Conservation (phyloP, 2,888 invertebrate species). For the Alloplasta piceator region DNA sequence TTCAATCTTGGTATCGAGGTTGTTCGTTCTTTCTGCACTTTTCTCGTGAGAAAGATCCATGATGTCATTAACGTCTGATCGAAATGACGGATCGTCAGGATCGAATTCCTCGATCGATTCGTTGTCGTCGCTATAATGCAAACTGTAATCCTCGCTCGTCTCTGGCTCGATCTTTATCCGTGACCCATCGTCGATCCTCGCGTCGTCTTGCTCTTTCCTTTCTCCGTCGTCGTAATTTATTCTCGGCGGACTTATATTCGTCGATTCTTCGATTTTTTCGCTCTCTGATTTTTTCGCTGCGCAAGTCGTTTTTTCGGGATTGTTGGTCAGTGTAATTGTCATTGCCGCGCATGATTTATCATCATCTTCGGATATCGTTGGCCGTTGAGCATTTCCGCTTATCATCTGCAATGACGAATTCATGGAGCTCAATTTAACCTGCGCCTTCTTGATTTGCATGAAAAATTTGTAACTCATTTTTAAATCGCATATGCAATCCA, state of each 20-base stretch:
- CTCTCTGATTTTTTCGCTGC: slow-evolving; percentile 36
- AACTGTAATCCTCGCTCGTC: neutral
- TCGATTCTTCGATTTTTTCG: slow-evolving; percentile 21
- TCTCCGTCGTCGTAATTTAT: neutral
- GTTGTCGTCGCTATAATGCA: slow-evolving; percentile 71
- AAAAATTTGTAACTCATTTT: slow-evolving; percentile 82
- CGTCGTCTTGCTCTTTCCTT: neutral
- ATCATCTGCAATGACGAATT: slow-evolving; percentile 68
- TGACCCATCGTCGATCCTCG: neutral
- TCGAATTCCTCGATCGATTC: slow-evolving; percentile 81
- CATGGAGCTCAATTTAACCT: slow-evolving; percentile 79
- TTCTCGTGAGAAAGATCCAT: slow-evolving; percentile 66
- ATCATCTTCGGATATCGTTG: slow-evolving; percentile 28
- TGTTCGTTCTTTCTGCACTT: slow-evolving; percentile 34
- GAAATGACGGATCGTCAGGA: slow-evolving; percentile 77
- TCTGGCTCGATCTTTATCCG: slow-evolving; percentile 19
- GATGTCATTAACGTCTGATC: slow-evolving; percentile 68
- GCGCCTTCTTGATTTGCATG: slow-evolving; percentile 82
- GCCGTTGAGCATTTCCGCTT: neutral
- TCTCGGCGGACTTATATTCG: slow-evolving; percentile 4
- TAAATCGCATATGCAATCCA: slow-evolving; percentile 82
- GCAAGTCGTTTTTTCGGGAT: slow-evolving; percentile 17
- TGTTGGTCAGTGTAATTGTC: slow-evolving; percentile 4
- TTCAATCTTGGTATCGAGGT: slow-evolving; percentile 48
- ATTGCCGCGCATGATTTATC: slow-evolving; percentile 22